Base-by-base conservation (phyloP, 1,140 invertebrate genomes). In the Venturia canescens region DNA sequence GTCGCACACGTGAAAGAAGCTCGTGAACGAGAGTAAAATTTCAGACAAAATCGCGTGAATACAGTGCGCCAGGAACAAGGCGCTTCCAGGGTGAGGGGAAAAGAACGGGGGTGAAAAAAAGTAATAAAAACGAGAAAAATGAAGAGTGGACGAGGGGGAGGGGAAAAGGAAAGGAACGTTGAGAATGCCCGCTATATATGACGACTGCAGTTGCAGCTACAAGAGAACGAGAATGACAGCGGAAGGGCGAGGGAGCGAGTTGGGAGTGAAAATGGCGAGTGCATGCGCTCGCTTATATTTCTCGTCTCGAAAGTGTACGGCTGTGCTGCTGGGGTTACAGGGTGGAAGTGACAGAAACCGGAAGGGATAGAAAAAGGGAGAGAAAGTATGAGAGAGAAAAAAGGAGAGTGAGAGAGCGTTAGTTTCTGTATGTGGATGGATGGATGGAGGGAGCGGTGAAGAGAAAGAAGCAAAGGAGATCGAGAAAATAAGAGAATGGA, bases 291-390 rank as follows among this genome's bases (percentile, higher is more conserved):
- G 21, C 27, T 53, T 44, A 1, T 63, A 60, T 60, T 50, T 60
- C 60, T 63, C 53, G 53, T 57, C 53, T 63, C 23, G 16, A 63
- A 63, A 63, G 60, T 63, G 60, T 63, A 26, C 60, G 60, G 27
- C 38, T 9, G 38, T 44, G n/a, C 60, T 63, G 60, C 60, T 13
- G 23, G 60, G 60, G 23, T 63, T 63, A 63, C 21, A 63, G 60
- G 60, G 60, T 63, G 60, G 60, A 63, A 63, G 60, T 63, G 60
- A 63, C 60, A 63, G 60, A 63, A 63, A 63, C 84, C 23, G 66
- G 60, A 67, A 50, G 15, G 66, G 60, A 67, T 50, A 26, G 50
- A 15, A 26, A 57, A 48, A 38, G 9, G 31, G 44, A 72, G 77
- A 48, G 60, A 57, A 67, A 76, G 79, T 44, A 44, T 11, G 38